Base-by-base conservation (phyloP, 2,113 vertebrate genomes). In the Toxotes chatareus region DNA sequence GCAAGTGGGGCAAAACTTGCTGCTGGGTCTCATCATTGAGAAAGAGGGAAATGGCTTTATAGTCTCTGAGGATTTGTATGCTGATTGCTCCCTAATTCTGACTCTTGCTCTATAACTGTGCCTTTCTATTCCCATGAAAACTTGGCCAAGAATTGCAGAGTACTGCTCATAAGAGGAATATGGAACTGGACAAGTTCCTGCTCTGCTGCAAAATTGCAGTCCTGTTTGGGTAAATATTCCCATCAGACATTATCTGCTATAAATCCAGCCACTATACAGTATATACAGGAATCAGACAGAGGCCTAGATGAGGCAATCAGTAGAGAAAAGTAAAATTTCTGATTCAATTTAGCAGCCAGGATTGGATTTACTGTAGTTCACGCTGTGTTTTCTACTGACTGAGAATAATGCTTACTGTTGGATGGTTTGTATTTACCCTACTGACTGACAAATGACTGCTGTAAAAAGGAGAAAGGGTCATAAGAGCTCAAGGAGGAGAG, bases 1-100 rank as follows among this genome's bases (percentile, higher is more conserved):
- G 87, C 2, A 53, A 89, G 76, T 27, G 32, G 34, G 80, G 75
- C 60, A 78, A 68, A 85, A 88, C 82, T 82, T 85, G 77, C 92
- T 91, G 91, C 93, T 93, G 92, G 83, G 76, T 90, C 93, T 93
- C 90, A 93, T 94, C 92, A 93, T 72, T 73, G 82, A 87, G 74
- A 89, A 87, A 67, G 76, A 75, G 63, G 86, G 91, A 90, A 94
- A 94, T 89, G 60, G 86, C 89, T 90, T 90, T 76, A 84, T 85
- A 80, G 88, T 94, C 92, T 89, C 90, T 13, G 78, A 89, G 94
- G 94, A 92, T 94, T 93, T 89, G 83, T 80, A 66, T 72, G 51
- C 88, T 93, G 93, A 94, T 94, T 94, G 83, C 90, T 89, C 69
- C 79, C 84, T 93, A 92, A 94, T 89, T 93, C 85, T 31, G 87